Evolutionary conservation across 2,113 vertebrate genomes (phyloP).

Genomic region (Thymallus thymallus): DNA sequence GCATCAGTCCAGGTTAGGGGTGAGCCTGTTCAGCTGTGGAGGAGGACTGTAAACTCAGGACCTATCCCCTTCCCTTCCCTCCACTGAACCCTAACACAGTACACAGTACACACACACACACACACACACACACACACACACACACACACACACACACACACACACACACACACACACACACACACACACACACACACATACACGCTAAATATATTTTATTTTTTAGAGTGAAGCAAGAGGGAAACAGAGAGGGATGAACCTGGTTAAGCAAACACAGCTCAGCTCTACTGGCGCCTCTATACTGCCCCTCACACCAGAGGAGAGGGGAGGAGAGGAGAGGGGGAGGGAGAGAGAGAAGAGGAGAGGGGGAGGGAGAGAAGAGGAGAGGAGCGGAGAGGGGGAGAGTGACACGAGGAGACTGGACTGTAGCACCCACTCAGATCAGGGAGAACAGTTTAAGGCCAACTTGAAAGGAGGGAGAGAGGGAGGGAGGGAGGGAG

Average conservation of each 20-base stretch:
- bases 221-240: constrained; percentile 42
- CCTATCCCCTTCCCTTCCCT: constrained; percentile 32
- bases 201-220: constrained; percentile 41
- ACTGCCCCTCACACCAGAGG: constrained; percentile 48
- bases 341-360: not conserved
- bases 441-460: constrained; percentile 35
- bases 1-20: not conserved
- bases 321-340: constrained; percentile 21
- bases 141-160: constrained; percentile 15
- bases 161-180: constrained; percentile 12
- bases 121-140: constrained; percentile 22
- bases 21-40: constrained; percentile 21
- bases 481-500: not conserved
- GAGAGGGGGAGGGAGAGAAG: not conserved
- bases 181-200: constrained; percentile 16
- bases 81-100: constrained; percentile 18
- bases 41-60: constrained; percentile 53
- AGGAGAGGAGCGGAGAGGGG: not conserved
- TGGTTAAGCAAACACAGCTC: constrained; percentile 70
- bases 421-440: not conserved
- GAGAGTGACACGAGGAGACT: not conserved
- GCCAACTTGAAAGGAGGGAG: constrained; percentile 12
- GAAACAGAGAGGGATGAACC: constrained; percentile 66
- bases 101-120: constrained; percentile 10
- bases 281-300: constrained; percentile 62